phyloP scores from a whole-genome alignment of 2,797 vertebrate species.

The Mallotus villosus region DNA sequence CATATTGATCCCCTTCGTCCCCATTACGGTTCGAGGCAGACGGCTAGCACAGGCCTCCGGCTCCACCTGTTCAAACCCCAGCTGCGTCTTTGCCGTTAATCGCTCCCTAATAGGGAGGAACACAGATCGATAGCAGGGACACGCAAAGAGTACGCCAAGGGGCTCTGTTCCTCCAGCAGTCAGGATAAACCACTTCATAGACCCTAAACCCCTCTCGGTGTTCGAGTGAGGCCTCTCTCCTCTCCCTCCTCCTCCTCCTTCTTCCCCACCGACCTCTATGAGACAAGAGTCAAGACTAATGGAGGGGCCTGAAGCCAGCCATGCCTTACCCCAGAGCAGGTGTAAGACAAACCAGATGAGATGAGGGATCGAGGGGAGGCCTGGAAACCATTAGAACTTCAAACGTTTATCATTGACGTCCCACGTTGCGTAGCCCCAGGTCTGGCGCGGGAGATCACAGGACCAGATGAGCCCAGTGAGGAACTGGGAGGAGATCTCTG shows the following conservation, averaged over 20 bases:
- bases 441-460: conserved; percentile 43
- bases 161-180: background rate
- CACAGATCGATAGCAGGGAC: conserved; percentile 40
- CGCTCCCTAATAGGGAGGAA: conserved; percentile 32
- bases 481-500: conserved; percentile 52
- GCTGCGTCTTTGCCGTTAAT: conserved; percentile 25
- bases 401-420: conserved; percentile 53
- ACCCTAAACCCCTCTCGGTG: background rate
- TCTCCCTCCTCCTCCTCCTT: background rate
- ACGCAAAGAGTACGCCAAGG: conserved; percentile 17
- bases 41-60: conserved; percentile 24
- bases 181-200: conserved; percentile 3
- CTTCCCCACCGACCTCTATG: background rate
- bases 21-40: conserved; percentile 43
- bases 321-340: conserved; percentile 21
- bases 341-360: conserved; percentile 66
- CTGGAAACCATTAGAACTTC: conserved; percentile 66
- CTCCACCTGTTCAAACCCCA: conserved; percentile 51
- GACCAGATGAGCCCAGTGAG: conserved; percentile 27
- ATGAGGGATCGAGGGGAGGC: conserved; percentile 22
- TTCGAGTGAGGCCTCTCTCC: conserved; percentile 17
- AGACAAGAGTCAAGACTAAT: conserved; percentile 13
- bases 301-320: conserved; percentile 33
- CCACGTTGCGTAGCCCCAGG: conserved; percentile 44
- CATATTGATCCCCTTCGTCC: conserved; percentile 60